phyloP scores from a whole-genome alignment of 2,113 vertebrate genomes.

The Oceanites oceanicus region DNA sequence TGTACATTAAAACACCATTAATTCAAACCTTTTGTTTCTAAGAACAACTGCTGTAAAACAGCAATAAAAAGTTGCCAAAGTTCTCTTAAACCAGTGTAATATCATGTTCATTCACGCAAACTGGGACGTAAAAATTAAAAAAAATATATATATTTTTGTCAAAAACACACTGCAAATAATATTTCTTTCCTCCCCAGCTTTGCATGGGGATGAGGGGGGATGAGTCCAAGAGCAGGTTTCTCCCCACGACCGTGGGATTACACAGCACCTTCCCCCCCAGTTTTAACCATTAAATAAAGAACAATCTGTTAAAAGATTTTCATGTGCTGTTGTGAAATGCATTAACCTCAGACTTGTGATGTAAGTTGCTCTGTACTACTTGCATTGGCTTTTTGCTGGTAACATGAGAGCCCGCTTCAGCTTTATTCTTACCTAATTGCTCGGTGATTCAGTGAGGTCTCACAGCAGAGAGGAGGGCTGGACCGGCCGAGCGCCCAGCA shows the following conservation, averaged over 20 bases:
- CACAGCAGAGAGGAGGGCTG: background rate
- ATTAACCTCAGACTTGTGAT: slow-evolving; percentile 13
- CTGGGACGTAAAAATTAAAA: background rate
- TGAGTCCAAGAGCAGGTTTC: background rate
- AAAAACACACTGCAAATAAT: background rate
- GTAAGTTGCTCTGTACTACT: background rate
- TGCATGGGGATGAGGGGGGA: background rate
- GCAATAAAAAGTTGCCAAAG: slow-evolving; percentile 28
- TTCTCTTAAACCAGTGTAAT: background rate
- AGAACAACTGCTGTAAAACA: slow-evolving; percentile 43
- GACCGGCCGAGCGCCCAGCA: background rate
- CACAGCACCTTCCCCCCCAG: background rate
- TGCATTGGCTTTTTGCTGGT: background rate
- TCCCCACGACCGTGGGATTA: background rate
- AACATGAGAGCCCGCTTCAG: background rate
- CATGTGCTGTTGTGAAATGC: slow-evolving; percentile 49
- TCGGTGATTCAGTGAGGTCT: background rate
- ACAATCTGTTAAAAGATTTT: slow-evolving; percentile 37
- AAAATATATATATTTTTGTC: background rate
- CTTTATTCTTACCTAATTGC: slow-evolving; percentile 18
- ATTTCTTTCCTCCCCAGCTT: background rate
- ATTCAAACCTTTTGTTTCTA: slow-evolving; percentile 61
- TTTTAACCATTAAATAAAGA: slow-evolving; percentile 17
- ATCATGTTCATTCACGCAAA: background rate
- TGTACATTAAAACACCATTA: slow-evolving; percentile 61